phyloP scores from a whole-genome alignment of 23 tunicate genomes.

The Clavelina lepadiformis region DNA sequence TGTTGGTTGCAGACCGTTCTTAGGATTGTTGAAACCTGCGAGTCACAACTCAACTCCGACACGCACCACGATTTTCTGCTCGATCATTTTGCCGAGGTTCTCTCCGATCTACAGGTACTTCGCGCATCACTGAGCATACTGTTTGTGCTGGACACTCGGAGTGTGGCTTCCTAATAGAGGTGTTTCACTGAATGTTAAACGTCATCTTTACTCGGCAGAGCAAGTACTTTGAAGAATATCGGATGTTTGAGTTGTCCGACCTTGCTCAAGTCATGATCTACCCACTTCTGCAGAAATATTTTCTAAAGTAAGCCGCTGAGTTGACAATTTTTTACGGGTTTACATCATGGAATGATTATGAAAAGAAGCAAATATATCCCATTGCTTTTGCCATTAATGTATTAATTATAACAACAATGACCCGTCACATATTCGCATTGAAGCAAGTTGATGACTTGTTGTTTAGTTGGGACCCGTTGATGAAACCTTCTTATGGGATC shows the following conservation, averaged over 20 bases:
- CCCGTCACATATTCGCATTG: neutral
- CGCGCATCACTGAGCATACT: no score
- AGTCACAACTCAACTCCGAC: constrained; percentile 32
- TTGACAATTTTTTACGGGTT: neutral
- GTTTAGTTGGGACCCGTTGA: constrained; percentile 83
- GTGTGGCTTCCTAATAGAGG: no score
- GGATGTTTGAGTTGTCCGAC: constrained; percentile 81
- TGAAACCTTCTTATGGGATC: constrained; percentile 43
- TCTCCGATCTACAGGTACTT: constrained; percentile 79
- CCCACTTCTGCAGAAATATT: constrained; percentile 48
- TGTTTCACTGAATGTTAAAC: no score
- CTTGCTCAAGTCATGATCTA: constrained; percentile 53
- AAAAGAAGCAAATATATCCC: neutral
- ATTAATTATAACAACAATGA: neutral
- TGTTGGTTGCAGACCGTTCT: constrained; percentile 53
- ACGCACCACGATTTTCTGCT: constrained; percentile 32
- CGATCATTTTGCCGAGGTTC: constrained; percentile 59
- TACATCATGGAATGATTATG: neutral
- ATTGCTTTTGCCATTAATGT: neutral
- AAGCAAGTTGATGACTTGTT: no score
- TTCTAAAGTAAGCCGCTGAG: constrained; percentile 50
- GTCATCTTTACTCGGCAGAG: constrained; percentile 36
- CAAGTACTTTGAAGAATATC: constrained; percentile 82
- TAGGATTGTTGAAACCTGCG: constrained; percentile 51
- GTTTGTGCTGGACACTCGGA: no score